phyloP scores from a whole-genome alignment of 2,113 vertebrate genomes.

The Coracopsis vasa region DNA sequence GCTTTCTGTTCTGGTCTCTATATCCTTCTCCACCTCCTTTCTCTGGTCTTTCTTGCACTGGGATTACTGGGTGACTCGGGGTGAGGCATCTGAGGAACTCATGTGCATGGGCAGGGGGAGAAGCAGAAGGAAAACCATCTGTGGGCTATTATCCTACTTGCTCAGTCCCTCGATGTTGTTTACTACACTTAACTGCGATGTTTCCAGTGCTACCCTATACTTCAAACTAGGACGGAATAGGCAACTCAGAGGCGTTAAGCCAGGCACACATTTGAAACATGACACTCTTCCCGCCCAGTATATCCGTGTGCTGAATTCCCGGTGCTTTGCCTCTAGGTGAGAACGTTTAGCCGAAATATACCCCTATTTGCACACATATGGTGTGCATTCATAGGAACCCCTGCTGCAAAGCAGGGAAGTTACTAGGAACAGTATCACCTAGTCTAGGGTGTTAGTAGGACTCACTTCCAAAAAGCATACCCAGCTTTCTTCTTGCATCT shows the following conservation, averaged over 20 bases:
- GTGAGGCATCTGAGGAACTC: background rate
- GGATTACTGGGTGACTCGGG: constrained; percentile 8
- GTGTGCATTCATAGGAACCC: background rate
- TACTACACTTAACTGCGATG: background rate
- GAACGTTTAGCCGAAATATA: background rate
- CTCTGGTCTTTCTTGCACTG: background rate
- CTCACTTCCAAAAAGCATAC: background rate
- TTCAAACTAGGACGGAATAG: background rate
- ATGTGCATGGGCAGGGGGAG: background rate
- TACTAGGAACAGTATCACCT: too few species aligned
- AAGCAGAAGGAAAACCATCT: background rate
- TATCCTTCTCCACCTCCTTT: background rate
- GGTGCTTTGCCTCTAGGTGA: background rate
- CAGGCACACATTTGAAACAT: background rate
- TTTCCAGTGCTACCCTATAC: background rate
- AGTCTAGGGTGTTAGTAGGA: background rate
- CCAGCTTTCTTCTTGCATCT: background rate
- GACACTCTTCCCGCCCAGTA: background rate
- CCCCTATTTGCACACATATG: background rate
- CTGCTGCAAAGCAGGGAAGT: too few species aligned
- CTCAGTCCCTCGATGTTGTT: background rate
- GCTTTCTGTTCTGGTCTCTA: background rate
- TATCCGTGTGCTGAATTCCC: background rate
- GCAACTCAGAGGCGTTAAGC: rapidly evolving
- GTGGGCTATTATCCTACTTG: background rate